Evolutionary conservation across 1,140 invertebrate genomes (phyloP), one percentile per base, ranked within the genome.

Genomic region (Drosophila kohkoa): DNA sequence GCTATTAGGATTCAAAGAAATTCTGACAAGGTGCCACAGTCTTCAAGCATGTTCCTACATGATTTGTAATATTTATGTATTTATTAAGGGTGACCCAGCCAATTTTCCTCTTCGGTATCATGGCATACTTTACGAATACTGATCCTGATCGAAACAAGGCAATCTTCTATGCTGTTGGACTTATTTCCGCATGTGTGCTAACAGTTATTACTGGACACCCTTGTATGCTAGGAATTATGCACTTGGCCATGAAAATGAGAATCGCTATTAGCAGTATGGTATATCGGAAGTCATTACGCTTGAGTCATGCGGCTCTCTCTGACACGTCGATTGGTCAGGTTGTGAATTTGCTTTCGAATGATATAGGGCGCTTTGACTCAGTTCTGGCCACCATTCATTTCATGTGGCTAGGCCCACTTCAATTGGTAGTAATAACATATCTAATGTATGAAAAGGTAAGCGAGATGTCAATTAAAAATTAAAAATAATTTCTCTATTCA

Each of bases 311-410:
- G 0, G 95, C 96, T 0, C 77, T 98, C 15, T 95, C 95, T 0
- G 94, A 96, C 74, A 96, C 96, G 1, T 96, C 97, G 5, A 95
- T 96, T 4, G 97, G 97, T 1, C 97, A 98, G 93, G 95, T 98
- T 43, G 85, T 90, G 0, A 96, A 96, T 83, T 90, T 96, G 1
- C 90, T 96, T 74, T 95, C 95, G n/a, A 96, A 96, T 81, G 95
- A 96, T 74, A 91, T 93, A 10, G 92, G 82, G 13, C 90, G 93
- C 5, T 93, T 93, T 60, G 93, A 93, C 75, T 60, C 71, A 5
- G 80, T 90, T 8, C 41, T 90, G 15, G 71, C 88, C n/a, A 92
- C 92, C 60, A 51, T 93, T 1, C 91, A 93, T 63, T 92, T 90
- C 32, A 51, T 93, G 30, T 93, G 92, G 93, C 64, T 93, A 28